Percentiles rank a stretch among this genome's conserved stretches.
Evolutionary conservation across 2,797 vertebrate genomes (phyloP).

Genomic region (Morelia viridis): DNA sequence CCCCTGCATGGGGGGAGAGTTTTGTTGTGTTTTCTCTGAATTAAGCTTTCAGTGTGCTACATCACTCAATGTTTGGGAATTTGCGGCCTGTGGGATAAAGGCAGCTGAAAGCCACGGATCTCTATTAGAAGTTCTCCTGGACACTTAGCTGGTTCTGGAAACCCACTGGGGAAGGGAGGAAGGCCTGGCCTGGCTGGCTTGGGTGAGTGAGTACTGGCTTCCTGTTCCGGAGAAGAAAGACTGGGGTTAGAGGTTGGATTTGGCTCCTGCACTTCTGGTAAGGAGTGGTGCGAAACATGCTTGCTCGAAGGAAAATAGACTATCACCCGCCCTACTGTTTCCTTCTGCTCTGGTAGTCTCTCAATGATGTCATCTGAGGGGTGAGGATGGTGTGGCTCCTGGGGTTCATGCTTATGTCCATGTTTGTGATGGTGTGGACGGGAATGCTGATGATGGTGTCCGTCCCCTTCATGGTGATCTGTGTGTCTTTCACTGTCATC

Average conservation of each 20-base stretch:
- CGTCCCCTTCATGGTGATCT: background rate
- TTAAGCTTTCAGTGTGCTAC: background rate
- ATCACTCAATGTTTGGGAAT: background rate
- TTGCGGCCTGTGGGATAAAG: background rate
- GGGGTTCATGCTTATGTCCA: background rate
- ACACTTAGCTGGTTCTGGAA: conserved; percentile 51
- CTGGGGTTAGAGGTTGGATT: background rate
- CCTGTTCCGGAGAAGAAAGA: background rate
- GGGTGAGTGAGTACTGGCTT: background rate
- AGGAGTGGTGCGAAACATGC: conserved; percentile 27
- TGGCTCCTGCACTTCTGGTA: conserved; percentile 14
- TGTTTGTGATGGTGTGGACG: background rate
- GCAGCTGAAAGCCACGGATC: conserved; percentile 39
- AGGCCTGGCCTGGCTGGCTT: conserved; percentile 30
- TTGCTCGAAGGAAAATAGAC: conserved; percentile 48
- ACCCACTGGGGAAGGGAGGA: conserved; percentile 62
- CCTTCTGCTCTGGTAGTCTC: background rate
- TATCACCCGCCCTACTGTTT: conserved; percentile 55
- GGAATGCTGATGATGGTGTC: background rate
- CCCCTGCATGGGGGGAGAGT: background rate
- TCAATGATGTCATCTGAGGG: background rate
- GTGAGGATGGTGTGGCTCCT: background rate
- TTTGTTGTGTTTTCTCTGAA: background rate
- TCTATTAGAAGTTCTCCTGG: conserved; percentile 45
- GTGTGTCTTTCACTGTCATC: background rate